Evolutionary conservation across 2,113 vertebrate species (phyloP), one percentile per base, ranked within the genome.

Genomic region (Anguilla rostrata): DNA sequence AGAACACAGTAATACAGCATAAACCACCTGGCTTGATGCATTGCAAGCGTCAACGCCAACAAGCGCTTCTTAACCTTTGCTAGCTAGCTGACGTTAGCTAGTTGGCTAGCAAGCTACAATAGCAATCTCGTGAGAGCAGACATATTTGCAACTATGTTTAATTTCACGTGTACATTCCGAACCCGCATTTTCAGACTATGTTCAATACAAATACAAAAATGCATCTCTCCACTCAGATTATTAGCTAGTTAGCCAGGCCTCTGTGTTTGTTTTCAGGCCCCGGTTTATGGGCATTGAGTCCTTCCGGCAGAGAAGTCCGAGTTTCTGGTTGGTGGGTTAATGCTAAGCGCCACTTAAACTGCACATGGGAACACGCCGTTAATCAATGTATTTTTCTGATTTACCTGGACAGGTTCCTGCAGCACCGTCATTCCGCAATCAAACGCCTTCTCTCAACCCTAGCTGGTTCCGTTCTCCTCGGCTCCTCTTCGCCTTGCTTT

Each of bases 361-460:
- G 34, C 12, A 75, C 26, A 75, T 75, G n/a, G 8, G n/a, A 75
- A 34, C 26, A 75, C 34, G 14, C 57, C 3, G 34, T 7, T 66
- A 15, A 3, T 26, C 34, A 34, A 8, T 41, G 20, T 81, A 29
- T 75, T 5, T 29, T 1, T 26, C 39, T 85, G 49, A 83, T 71
- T 85, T 93, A 96, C 95, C 95, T 96, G 95, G 90, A 96, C 95
- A 60, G 95, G 95, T 94, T 96, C 95, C 92, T 96, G 95, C 91
- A 96, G 91, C 92, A 96, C 95, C 92, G 95, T 96, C 95, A 96
- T 96, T 88, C 94, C 94, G 94, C 89, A 89, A 83, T 89, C 81
- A 86, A 84, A 86, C 92, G 88, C 91, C 84, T 87, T 34, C 34
- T 34, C 34, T 34, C 34, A 34, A 34, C 39, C 81, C 87, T 12